These are phyloP conservation scores for Cydia fagiglandana DNA, from an alignment of 1,140 invertebrate species.

Conservation along the genomic window DNA sequence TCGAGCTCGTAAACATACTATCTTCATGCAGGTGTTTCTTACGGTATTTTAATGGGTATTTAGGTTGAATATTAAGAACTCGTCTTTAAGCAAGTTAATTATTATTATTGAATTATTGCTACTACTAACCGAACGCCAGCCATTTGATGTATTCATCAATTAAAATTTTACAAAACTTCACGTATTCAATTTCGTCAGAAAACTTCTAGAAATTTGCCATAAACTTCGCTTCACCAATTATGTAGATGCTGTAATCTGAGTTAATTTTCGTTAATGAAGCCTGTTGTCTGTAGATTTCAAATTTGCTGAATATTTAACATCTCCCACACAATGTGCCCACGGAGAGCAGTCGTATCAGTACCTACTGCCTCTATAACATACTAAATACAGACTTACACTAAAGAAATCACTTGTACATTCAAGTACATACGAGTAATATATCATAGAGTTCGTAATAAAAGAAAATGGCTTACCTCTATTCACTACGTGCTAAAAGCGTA, in stretches of 20 bases:
- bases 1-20: no score
- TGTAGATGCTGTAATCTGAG: background rate
- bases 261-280: constrained; percentile 11
- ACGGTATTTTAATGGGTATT: no score
- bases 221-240: background rate
- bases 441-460: background rate
- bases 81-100: no score
- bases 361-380: background rate
- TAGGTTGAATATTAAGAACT: no score
- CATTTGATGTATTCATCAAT: background rate
- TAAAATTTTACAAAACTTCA: background rate
- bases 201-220: background rate
- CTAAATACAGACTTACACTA: background rate
- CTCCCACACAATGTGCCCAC: background rate
- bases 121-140: no score
- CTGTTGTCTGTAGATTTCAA: constrained; percentile 13
- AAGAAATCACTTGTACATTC: background rate
- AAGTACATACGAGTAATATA: background rate
- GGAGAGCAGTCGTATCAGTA: no score
- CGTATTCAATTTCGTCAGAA: background rate
- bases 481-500: no score
- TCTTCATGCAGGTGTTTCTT: no score
- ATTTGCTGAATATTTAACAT: constrained; percentile 6
- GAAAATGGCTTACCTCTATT: background rate
- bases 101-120: no score